Conservation (phyloP, 2,113 vertebrate genomes). For the Paradisaea rubra region DNA sequence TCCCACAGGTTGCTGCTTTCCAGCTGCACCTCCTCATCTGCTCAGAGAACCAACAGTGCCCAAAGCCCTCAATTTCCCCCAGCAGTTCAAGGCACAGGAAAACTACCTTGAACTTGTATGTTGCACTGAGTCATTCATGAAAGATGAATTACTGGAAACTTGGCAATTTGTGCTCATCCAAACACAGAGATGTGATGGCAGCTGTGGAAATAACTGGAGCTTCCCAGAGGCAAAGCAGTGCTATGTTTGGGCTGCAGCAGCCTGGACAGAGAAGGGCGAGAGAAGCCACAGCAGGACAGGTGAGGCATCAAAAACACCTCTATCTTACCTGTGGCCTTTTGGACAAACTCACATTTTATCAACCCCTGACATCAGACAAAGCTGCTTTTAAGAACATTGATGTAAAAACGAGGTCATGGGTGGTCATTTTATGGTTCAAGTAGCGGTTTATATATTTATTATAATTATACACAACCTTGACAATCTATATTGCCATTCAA, state of each 20-base stretch:
- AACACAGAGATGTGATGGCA: fast-evolving
- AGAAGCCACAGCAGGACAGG: background rate
- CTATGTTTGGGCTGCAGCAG: fast-evolving
- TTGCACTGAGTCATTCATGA: fast-evolving
- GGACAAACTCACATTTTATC: background rate
- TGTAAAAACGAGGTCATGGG: slow-evolving; percentile 36
- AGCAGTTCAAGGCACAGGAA: background rate
- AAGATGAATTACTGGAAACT: background rate
- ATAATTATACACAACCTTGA: slow-evolving; percentile 57
- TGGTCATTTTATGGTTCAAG: slow-evolving; percentile 39
- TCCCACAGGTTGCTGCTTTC: background rate
- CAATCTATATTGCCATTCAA: slow-evolving; percentile 59
- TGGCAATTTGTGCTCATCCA: background rate
- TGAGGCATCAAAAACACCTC: background rate
- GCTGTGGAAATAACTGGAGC: background rate
- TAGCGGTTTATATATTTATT: slow-evolving; percentile 64
- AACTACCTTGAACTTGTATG: background rate
- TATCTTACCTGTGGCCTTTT: background rate
- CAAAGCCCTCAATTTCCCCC: background rate
- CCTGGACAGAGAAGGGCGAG: background rate
- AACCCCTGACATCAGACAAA: background rate
- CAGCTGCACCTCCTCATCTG: background rate
- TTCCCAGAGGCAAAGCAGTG: background rate
- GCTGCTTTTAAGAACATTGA: background rate
- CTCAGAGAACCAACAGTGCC: background rate